These are phyloP conservation scores for Caenorhabditis afra DNA, from an alignment of 2,888 invertebrate genomes.

Conservation along the genomic window DNA sequence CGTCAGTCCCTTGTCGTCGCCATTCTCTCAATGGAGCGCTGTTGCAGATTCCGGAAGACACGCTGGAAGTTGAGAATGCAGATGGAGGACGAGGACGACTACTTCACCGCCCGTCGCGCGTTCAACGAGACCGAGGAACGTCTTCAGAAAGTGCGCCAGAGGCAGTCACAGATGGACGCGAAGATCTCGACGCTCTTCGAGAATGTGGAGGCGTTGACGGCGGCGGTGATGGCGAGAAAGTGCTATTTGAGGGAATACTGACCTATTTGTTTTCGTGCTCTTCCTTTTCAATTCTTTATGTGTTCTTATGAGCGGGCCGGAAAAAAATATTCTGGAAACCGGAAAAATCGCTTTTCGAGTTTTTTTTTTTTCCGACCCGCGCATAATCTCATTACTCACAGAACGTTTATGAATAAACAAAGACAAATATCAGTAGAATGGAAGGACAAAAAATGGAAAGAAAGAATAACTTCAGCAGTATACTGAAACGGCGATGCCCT, in stretches of 20 bases:
- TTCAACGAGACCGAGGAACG: conserved; percentile 78
- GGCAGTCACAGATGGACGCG: conserved; percentile 67
- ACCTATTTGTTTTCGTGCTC: background rate
- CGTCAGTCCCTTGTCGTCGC: conserved; percentile 54
- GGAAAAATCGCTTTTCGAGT: no score
- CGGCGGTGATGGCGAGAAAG: conserved; percentile 56
- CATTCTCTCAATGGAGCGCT: background rate
- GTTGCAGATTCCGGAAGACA: conserved; percentile 70
- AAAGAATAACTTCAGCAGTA: no score
- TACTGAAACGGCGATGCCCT: no score
- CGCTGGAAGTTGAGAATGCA: conserved; percentile 74
- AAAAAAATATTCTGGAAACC: no score
- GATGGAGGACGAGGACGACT: conserved; percentile 78
- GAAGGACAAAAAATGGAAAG: no score
- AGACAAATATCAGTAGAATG: no score
- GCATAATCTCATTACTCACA: no score
- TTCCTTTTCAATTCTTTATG: background rate
- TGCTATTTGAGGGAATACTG: conserved; percentile 31
- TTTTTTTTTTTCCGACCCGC: no score
- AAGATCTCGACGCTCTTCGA: conserved; percentile 67
- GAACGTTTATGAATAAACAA: no score
- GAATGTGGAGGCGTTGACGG: conserved; percentile 67
- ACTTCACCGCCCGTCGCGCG: conserved; percentile 74
- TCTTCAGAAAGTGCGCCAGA: conserved; percentile 68
- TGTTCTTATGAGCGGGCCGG: background rate